Conservation (phyloP, 1,140 invertebrate genomes). For the Drosophila parabipectinata region DNA sequence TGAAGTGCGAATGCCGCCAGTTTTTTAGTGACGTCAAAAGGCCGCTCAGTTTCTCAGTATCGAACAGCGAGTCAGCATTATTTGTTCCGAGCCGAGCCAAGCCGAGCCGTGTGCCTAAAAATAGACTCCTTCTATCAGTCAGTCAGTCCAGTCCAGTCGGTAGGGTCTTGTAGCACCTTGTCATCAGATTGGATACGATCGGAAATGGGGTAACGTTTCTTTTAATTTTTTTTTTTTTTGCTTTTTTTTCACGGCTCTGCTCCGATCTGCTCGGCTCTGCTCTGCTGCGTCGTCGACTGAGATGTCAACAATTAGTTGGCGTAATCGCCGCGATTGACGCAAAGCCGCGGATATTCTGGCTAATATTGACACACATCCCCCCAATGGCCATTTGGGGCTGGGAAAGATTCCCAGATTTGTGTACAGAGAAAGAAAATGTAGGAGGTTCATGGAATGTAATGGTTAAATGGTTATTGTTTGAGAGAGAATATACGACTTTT, state of each 20-base stretch:
- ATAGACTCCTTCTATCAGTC: slow-evolving; percentile 48
- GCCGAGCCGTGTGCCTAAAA: slow-evolving; percentile 23
- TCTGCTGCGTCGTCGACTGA: background rate
- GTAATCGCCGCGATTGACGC: slow-evolving; percentile 43
- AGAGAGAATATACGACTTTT: no score
- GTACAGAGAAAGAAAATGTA: slow-evolving; percentile 9
- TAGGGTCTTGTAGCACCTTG: slow-evolving; percentile 32
- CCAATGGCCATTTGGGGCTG: background rate
- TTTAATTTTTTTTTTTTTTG: background rate
- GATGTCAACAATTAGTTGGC: slow-evolving; percentile 58
- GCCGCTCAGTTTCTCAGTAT: slow-evolving; percentile 13
- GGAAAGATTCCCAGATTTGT: slow-evolving; percentile 8
- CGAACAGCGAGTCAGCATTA: background rate
- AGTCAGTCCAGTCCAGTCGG: no score
- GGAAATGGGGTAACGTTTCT: slow-evolving; percentile 5
- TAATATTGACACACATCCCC: slow-evolving; percentile 40
- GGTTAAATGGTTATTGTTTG: no score
- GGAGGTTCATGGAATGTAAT: no score
- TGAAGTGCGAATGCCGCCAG: slow-evolving; percentile 2
- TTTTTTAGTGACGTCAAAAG: slow-evolving; percentile 57
- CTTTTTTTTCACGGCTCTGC: background rate
- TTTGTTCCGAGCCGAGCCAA: background rate
- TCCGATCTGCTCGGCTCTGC: background rate
- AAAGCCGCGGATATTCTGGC: slow-evolving; percentile 6
- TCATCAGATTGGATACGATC: slow-evolving; percentile 25